Conservation (phyloP, 2,797 vertebrate species). For the Macropus fuliginosus region DNA sequence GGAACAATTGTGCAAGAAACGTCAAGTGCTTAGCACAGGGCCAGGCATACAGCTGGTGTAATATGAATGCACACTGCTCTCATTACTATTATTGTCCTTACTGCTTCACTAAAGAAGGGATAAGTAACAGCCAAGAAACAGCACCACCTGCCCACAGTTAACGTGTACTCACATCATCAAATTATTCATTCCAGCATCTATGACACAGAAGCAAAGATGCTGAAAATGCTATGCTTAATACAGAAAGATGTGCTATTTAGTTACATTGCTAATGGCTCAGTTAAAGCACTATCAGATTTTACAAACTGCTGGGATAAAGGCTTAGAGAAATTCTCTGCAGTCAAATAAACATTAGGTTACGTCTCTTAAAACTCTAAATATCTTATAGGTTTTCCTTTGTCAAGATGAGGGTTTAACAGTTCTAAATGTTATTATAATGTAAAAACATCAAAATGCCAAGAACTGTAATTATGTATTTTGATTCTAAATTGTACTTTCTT, state of each 20-base stretch:
- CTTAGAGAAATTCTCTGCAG: background rate
- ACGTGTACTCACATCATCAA: background rate
- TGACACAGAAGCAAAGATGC: constrained; percentile 11
- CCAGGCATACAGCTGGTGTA: background rate
- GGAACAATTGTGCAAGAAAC: background rate
- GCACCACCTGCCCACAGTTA: background rate
- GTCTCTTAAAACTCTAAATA: background rate
- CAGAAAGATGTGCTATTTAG: background rate
- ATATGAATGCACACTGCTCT: background rate
- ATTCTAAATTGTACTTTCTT: background rate
- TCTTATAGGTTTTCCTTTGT: background rate
- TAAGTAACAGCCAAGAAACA: background rate
- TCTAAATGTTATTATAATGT: background rate
- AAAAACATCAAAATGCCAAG: background rate
- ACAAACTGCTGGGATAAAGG: constrained; percentile 36
- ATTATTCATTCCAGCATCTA: background rate
- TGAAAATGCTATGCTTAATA: background rate
- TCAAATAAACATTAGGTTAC: background rate
- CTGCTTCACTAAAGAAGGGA: background rate
- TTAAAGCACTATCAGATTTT: constrained; percentile 38
- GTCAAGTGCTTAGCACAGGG: background rate
- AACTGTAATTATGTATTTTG: background rate
- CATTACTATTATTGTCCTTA: background rate
- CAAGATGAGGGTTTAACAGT: background rate
- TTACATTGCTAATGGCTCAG: background rate